phyloP scores from a whole-genome alignment of 2,113 vertebrate genomes.

The Bombycilla garrulus region DNA sequence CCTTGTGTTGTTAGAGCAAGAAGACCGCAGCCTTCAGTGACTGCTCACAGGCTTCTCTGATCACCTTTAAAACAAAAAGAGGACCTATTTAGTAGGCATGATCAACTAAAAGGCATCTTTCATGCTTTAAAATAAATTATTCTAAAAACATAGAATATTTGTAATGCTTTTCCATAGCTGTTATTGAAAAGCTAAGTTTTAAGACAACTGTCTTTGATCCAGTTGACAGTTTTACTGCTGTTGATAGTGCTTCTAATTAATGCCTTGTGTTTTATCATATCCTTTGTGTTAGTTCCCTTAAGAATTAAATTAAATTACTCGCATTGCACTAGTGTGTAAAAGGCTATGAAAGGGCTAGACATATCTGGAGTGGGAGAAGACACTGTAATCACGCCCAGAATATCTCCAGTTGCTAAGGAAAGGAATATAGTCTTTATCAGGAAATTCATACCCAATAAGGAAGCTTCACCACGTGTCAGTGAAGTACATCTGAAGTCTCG shows the following conservation, averaged over 20 bases:
- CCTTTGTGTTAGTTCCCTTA: neutral
- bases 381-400: neutral
- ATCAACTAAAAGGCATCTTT: neutral
- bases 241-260: neutral
- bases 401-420: neutral
- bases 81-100: neutral
- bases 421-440: neutral
- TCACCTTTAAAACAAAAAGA: neutral
- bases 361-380: neutral
- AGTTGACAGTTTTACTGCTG: neutral
- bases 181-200: neutral
- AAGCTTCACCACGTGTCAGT: neutral
- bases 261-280: neutral
- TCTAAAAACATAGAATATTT: neutral
- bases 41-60: neutral
- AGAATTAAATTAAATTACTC: neutral
- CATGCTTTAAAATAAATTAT: neutral
- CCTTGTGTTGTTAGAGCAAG: neutral
- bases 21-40: neutral
- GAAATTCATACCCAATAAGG: neutral
- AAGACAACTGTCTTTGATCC: neutral
- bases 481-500: neutral
- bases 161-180: neutral
- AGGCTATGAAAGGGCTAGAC: neutral
- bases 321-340: neutral